phyloP scores from a whole-genome alignment of 2,888 invertebrate genomes.

The Acheta domesticus region DNA sequence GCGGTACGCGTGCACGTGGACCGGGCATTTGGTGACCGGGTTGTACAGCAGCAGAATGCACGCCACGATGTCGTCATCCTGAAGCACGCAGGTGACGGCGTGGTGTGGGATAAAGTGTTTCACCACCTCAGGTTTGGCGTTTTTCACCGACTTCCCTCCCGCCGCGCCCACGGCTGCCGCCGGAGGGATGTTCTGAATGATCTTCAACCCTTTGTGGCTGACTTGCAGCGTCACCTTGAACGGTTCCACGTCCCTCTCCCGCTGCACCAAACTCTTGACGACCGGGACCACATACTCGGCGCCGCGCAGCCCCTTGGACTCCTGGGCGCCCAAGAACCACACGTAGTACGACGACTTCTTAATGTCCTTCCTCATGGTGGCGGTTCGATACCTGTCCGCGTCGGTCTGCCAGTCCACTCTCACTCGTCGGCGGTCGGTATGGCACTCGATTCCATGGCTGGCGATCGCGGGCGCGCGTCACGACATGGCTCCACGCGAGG shows the following conservation, averaged over 20 bases:
- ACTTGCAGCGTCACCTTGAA: slow-evolving; percentile 87
- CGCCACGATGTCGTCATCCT: slow-evolving; percentile 89
- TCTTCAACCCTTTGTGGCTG: slow-evolving; percentile 89
- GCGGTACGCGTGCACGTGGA: slow-evolving; percentile 87
- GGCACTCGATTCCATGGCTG: background rate
- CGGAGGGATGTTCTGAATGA: slow-evolving; percentile 72
- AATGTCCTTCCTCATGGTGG: slow-evolving; percentile 63
- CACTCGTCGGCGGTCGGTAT: background rate
- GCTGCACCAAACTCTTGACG: slow-evolving; percentile 75
- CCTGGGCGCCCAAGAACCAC: slow-evolving; percentile 94
- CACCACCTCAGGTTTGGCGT: slow-evolving; percentile 63
- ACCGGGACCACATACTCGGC: slow-evolving; percentile 83
- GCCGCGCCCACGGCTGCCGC: slow-evolving; percentile 45
- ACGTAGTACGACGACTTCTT: slow-evolving; percentile 90
- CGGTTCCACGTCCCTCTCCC: slow-evolving; percentile 81
- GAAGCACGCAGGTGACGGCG: slow-evolving; percentile 86
- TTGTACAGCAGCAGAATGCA: slow-evolving; percentile 90
- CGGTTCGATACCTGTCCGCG: background rate
- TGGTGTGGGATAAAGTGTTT: slow-evolving; percentile 94
- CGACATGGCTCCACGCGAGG: background rate
- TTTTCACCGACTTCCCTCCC: slow-evolving; percentile 47
- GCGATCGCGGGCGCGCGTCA: background rate
- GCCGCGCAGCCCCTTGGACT: slow-evolving; percentile 83
- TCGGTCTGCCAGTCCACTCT: too few species aligned
- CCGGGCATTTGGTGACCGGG: slow-evolving; percentile 88